Evolutionary conservation across 2,797 vertebrate species (phyloP), one percentile per base, ranked within the genome.

Genomic region (Psittacula derbiana): DNA sequence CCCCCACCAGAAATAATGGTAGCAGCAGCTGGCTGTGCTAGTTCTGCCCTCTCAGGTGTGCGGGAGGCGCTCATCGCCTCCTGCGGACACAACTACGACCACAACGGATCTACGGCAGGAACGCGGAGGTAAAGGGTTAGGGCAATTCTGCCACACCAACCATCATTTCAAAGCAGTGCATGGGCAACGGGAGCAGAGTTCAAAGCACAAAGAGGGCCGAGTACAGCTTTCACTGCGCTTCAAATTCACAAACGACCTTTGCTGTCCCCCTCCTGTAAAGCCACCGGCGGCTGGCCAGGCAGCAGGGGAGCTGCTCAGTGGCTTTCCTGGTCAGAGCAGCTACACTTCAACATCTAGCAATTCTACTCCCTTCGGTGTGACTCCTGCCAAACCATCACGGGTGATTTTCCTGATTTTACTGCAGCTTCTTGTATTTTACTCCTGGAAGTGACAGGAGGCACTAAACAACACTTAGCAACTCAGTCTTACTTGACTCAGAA

Each of bases 141-240:
- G 31, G 10, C 31, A 12, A 7, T 8, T 11, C 10, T 0, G 43
- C 2, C n/a, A 25, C 50, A 11, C 13, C 28, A 4, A 1, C 0
- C 43, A 2, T 13, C 1, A 1, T 8, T 41, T 6, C 62, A 6
- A 6, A 8, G 6, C 15, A 10, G 8, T 0, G 4, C 8, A 1
- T 3, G 18, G 78, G 62, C 10, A n/a, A 12, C 2, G 0, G 0
- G 1, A 40, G 62, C 66, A 2, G 41, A 25, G 38, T 1, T 13
- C 53, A 2, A 24, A 53, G 53, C 31, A 8, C 61, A 14, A 6
- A 19, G 5, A n/a, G 23, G 57, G 4, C 27, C 0, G 18, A 74
- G 70, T 44, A 2, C 12, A 4, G 2, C 44, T 7, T 7, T 47
- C 8, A 2, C 33, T 31, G 31, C 33, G 1, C 62, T 27, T 28